These are phyloP conservation scores for Xenops minutus DNA, from an alignment of 2,797 vertebrate species.

Conservation along the genomic window DNA sequence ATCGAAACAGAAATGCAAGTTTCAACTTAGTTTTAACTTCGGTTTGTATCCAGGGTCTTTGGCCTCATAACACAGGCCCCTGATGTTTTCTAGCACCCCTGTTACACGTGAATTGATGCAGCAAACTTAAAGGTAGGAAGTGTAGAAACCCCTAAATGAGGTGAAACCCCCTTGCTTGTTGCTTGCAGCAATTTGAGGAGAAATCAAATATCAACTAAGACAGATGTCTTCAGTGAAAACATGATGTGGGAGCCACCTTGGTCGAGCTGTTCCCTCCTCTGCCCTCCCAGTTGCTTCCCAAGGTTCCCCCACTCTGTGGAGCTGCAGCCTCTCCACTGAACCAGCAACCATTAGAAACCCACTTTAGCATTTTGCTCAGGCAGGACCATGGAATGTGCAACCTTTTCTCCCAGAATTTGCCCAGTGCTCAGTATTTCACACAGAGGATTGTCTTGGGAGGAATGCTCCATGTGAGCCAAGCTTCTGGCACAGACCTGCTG, in stretches of 20 bases:
- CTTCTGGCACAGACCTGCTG: not conserved
- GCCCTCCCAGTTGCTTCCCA: not conserved
- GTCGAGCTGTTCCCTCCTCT: not conserved
- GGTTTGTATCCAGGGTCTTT: not conserved
- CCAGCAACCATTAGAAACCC: rapidly evolving
- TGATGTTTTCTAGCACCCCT: not conserved
- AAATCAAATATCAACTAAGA: not conserved
- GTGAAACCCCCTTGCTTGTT: not conserved
- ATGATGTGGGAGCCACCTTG: not conserved
- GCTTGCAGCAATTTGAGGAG: not conserved
- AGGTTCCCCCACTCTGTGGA: not conserved
- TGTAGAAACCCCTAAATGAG: not conserved
- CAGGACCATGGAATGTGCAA: not conserved
- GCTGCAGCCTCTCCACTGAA: not conserved
- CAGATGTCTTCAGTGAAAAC: not conserved
- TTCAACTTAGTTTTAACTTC: not conserved
- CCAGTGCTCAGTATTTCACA: not conserved
- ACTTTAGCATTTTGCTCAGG: not conserved
- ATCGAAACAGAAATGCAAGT: not conserved
- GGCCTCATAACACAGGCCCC: not conserved
- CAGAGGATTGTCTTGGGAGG: not conserved
- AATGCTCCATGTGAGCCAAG: not conserved
- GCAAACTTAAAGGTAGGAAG: not conserved
- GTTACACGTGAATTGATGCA: not conserved
- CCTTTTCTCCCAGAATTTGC: not conserved